A percentile compares a stretch with the other conserved stretches of the same genome.
Evolutionary conservation across 2,113 vertebrate genomes (phyloP).

Genomic region (Pygoscelis antarcticus): DNA sequence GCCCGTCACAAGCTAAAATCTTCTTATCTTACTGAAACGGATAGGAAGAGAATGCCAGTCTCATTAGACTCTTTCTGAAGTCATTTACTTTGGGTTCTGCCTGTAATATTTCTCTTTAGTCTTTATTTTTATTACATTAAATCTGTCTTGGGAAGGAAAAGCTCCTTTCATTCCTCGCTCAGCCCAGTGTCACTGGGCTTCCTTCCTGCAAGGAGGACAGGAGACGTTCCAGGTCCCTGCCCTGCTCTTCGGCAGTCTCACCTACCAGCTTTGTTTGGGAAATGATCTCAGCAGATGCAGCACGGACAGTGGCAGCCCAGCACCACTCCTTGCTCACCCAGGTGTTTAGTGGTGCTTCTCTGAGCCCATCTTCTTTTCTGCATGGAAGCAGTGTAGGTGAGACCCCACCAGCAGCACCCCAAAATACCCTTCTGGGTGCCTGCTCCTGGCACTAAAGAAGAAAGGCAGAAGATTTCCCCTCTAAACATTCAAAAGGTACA

Average conservation of each 20-base stretch:
- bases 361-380: neutral
- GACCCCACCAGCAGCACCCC: neutral
- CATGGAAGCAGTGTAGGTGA: neutral
- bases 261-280: neutral
- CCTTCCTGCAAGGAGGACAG: neutral
- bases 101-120: neutral
- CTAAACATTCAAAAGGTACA: neutral
- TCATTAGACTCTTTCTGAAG: neutral
- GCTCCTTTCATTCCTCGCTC: neutral
- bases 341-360: neutral
- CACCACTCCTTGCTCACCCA: neutral
- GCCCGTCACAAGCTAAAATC: neutral
- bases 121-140: neutral
- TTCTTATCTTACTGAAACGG: neutral
- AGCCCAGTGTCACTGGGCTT: neutral
- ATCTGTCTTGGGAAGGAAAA: neutral
- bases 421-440: neutral
- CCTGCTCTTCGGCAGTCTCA: neutral
- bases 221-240: neutral
- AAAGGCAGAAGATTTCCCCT: neutral
- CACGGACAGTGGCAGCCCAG: neutral
- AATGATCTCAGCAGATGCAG: neutral
- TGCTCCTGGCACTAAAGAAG: neutral
- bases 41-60: neutral
- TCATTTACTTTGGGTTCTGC: neutral